Percentiles rank a stretch among this genome's conserved stretches.
Conservation (phyloP, 2,888 invertebrate species). For the Ceriagrion tenellum region DNA sequence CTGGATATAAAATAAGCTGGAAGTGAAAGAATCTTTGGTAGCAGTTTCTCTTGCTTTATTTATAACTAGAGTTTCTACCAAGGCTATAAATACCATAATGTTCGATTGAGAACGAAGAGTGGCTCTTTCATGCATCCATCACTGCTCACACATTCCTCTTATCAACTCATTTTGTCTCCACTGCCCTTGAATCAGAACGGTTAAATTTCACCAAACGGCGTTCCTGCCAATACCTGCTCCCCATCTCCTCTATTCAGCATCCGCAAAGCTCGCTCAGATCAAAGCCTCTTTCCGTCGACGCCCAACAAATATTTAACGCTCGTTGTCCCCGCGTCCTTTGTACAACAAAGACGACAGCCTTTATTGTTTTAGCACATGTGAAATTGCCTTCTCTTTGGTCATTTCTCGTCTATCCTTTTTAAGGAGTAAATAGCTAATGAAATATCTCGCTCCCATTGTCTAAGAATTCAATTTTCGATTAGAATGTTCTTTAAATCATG, state of each 20-base stretch:
- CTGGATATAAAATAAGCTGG: neutral
- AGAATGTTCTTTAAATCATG: no score
- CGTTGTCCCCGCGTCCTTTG: neutral
- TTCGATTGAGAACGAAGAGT: neutral
- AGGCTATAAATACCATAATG: neutral
- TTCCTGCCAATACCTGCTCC: neutral
- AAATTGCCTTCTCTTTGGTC: neutral
- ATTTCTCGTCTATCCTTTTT: neutral
- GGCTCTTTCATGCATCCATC: neutral
- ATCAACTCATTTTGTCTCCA: neutral
- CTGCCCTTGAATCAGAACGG: neutral
- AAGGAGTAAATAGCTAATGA: neutral
- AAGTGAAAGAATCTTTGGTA: neutral
- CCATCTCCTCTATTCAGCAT: neutral
- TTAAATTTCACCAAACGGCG: neutral
- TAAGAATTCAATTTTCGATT: no score
- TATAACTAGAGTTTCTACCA: neutral
- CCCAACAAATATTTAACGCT: neutral
- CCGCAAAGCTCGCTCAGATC: neutral
- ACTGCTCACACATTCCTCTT: neutral
- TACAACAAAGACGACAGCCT: neutral
- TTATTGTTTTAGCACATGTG: neutral
- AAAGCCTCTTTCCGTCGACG: neutral
- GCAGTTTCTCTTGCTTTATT: neutral
- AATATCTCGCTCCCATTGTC: no score